Conservation (phyloP, 2,797 vertebrate species). For the Sebastes trivittatus region DNA sequence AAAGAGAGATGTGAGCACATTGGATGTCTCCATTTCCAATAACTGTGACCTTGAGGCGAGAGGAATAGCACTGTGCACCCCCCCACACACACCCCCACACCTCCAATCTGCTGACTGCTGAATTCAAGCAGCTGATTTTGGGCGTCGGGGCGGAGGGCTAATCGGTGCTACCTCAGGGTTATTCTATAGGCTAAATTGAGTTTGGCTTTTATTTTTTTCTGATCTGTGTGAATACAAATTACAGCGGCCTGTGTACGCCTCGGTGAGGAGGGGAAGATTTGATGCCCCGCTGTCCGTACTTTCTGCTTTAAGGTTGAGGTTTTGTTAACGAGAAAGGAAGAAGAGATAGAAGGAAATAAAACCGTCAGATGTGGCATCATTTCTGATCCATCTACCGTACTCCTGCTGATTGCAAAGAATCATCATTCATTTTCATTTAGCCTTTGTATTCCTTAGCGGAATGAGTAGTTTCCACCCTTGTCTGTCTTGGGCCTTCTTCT, state of each 20-base stretch:
- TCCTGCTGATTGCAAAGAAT: background rate
- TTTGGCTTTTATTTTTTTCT: slow-evolving; percentile 52
- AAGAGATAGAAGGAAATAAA: background rate
- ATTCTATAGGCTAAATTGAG: slow-evolving; percentile 63
- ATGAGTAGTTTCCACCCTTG: too few relatives aligned
- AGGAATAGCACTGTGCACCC: slow-evolving; percentile 51
- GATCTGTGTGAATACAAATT: slow-evolving; percentile 27
- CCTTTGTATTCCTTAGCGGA: too few relatives aligned
- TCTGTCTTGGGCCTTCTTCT: too few relatives aligned
- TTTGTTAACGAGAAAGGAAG: background rate
- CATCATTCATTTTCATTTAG: too few relatives aligned
- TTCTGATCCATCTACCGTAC: background rate
- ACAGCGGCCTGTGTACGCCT: slow-evolving; percentile 15
- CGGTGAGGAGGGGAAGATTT: background rate
- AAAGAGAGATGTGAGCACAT: slow-evolving; percentile 77
- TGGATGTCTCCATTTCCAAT: slow-evolving; percentile 82
- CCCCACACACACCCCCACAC: background rate
- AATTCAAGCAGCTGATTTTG: slow-evolving; percentile 66
- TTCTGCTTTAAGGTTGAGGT: background rate
- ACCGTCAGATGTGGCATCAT: background rate
- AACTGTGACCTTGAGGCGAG: slow-evolving; percentile 79
- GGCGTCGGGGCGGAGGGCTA: slow-evolving; percentile 38
- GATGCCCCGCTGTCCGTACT: background rate
- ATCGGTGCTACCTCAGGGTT: slow-evolving; percentile 59
- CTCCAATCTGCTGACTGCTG: slow-evolving; percentile 76